phyloP scores from a whole-genome alignment of 2,888 invertebrate genomes.

The Chorisops tibialis region DNA sequence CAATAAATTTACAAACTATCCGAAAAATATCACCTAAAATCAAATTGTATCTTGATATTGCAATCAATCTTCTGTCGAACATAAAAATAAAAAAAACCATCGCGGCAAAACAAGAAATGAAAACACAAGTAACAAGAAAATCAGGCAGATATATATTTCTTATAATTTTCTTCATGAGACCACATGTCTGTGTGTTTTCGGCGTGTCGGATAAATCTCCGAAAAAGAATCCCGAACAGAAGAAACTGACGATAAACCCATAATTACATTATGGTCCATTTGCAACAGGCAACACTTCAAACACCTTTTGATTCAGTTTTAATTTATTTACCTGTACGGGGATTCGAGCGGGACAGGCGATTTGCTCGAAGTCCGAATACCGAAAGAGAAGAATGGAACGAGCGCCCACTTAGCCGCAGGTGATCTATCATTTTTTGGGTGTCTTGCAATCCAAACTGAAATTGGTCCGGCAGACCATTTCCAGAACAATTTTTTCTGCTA shows the following conservation, averaged over 20 bases:
- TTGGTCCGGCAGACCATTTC: too few species aligned
- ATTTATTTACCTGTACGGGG: slow-evolving; percentile 16
- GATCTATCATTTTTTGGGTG: slow-evolving; percentile 1
- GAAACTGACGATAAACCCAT: slow-evolving; percentile 20
- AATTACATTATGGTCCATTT: slow-evolving; percentile 25
- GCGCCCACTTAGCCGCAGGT: slow-evolving; percentile 25
- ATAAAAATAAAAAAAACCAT: too few species aligned
- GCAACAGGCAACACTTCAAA: slow-evolving; percentile 23
- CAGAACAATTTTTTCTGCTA: too few species aligned
- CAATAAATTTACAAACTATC: too few species aligned
- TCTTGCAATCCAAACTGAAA: too few species aligned
- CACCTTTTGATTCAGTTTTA: slow-evolving; percentile 25
- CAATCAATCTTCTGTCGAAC: too few species aligned
- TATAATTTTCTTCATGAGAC: not conserved
- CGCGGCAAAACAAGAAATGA: too few species aligned
- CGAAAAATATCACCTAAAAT: too few species aligned
- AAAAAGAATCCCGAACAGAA: not conserved
- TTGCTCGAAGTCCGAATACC: not conserved
- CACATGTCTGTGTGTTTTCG: slow-evolving; percentile 14
- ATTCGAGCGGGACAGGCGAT: not conserved
- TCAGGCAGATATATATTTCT: too few species aligned
- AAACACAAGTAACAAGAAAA: too few species aligned
- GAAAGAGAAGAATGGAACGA: slow-evolving; percentile 17
- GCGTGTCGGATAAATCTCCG: not conserved
- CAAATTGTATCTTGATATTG: too few species aligned